A percentile compares a stretch with the other conserved stretches of the same genome.
Conservation (phyloP, 2,797 vertebrate genomes). For the Loriculus beryllinus region DNA sequence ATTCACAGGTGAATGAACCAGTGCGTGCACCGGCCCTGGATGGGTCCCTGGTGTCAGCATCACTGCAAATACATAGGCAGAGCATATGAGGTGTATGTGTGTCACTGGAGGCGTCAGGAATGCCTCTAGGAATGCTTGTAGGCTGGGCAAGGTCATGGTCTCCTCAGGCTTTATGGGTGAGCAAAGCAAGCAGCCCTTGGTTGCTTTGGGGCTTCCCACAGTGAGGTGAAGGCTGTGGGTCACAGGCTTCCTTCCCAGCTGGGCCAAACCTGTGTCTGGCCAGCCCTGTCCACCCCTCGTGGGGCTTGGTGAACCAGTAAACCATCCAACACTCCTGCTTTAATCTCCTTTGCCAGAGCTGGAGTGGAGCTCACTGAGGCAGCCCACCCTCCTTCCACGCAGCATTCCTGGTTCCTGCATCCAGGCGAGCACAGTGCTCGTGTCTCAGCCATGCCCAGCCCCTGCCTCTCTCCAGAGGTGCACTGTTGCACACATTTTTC, state of each 20-base stretch:
- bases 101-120: not conserved
- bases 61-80: not conserved
- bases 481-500: conserved; percentile 59
- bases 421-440: not conserved
- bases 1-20: not conserved
- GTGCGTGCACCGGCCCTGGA: not conserved
- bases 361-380: not conserved
- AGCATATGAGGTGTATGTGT: not conserved
- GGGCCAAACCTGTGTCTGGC: not conserved
- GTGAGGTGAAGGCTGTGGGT: not conserved
- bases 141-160: not conserved
- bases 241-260: not conserved
- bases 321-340: not conserved
- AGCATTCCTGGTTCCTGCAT: not conserved
- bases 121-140: not conserved
- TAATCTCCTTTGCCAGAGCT: not conserved
- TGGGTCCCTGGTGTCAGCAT: not conserved
- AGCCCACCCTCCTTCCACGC: not conserved
- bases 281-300: not conserved
- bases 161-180: not conserved
- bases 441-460: not conserved
- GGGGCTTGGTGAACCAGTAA: not conserved
- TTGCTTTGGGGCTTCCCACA: not conserved
- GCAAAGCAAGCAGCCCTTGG: not conserved
- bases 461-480: not conserved